Evolutionary conservation across 2,113 vertebrate species (phyloP).

Genomic region (Eolophus roseicapilla): DNA sequence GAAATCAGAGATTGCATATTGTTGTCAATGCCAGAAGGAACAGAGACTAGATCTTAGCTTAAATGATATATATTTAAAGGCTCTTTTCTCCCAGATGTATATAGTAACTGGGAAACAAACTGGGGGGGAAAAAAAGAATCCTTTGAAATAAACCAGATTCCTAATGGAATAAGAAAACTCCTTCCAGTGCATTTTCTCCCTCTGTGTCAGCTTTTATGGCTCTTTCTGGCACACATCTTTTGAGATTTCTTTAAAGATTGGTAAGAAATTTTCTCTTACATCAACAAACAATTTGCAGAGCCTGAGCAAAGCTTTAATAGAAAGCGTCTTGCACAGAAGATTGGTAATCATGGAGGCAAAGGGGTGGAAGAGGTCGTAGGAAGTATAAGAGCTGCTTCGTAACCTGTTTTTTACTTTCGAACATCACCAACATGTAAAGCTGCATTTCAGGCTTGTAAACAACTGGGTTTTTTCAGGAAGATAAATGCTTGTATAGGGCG

Average conservation of each 20-base stretch:
- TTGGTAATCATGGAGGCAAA: not conserved
- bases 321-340: conserved; percentile 59
- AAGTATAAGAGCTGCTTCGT: not conserved
- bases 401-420: conserved; percentile 25
- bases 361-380: not conserved
- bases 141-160: conserved; percentile 60
- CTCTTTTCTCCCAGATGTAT: not conserved
- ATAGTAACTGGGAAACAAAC: conserved; percentile 3
- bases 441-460: conserved; percentile 41
- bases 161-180: conserved; percentile 23
- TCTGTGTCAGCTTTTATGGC: conserved; percentile 53
- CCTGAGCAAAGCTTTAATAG: conserved; percentile 44
- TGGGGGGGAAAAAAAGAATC: too few relatives aligned
- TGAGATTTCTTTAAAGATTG: conserved; percentile 48
- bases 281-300: conserved; percentile 55
- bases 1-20: not conserved
- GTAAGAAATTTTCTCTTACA: conserved; percentile 62
- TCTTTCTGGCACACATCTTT: not conserved
- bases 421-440: conserved; percentile 44
- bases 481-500: not conserved
- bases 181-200: conserved; percentile 15
- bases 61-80: not conserved
- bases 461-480: not conserved
- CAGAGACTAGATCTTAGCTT: not conserved
- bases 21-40: not conserved